Conservation (phyloP, 2,797 vertebrate species). For the Pangasius krempfi region DNA sequence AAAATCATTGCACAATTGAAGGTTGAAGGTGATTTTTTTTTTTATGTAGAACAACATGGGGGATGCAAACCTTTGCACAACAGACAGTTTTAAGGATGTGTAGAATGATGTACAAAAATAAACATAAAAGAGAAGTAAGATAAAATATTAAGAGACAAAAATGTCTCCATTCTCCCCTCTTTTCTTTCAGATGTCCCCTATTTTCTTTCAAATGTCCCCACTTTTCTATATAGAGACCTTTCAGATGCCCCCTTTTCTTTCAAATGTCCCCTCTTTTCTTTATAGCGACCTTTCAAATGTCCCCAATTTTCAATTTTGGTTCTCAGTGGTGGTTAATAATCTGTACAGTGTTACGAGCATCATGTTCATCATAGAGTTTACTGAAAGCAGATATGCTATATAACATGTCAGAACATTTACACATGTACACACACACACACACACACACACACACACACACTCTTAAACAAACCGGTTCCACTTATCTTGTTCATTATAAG, state of each 20-base stretch:
- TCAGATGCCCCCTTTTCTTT: neutral
- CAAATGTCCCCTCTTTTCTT: neutral
- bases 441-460: conserved; percentile 13
- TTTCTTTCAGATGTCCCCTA: neutral
- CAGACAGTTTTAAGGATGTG: neutral
- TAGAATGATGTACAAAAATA: neutral
- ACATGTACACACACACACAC: neutral
- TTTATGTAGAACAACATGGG: neutral
- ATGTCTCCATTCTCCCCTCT: neutral
- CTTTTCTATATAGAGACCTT: neutral
- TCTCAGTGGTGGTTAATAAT: neutral
- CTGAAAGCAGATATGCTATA: neutral
- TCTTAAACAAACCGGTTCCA: conserved; percentile 15
- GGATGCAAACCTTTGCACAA: neutral
- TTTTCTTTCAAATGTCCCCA: neutral
- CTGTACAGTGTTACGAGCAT: neutral
- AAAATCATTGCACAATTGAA: neutral
- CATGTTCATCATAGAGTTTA: neutral
- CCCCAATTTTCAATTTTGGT: neutral
- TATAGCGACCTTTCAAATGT: neutral
- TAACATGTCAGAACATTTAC: neutral
- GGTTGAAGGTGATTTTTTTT: neutral
- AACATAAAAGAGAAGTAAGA: neutral
- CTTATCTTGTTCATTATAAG: neutral
- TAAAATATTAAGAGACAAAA: neutral